Conservation (phyloP, 2,113 vertebrate genomes). For the Thymallus thymallus region DNA sequence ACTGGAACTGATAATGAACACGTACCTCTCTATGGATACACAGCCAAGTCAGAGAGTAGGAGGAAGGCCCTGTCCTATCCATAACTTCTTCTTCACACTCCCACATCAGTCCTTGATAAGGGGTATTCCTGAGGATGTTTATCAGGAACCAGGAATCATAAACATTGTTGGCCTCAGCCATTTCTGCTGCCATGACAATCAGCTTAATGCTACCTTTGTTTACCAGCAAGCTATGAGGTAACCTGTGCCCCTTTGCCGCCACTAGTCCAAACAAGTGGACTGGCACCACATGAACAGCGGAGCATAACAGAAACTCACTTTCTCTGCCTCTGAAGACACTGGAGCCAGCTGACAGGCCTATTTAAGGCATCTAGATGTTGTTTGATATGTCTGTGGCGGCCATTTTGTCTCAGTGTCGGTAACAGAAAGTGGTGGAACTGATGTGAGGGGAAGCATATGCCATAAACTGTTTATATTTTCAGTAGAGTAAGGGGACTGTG, state of each 20-base stretch:
- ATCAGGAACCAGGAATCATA: neutral
- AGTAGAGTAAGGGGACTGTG: neutral
- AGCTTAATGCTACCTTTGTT: neutral
- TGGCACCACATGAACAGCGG: neutral
- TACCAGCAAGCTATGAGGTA: neutral
- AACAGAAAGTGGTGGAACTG: neutral
- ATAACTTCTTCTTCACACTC: neutral
- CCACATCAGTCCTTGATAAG: too few species aligned
- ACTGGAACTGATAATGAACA: neutral
- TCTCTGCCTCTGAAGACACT: neutral
- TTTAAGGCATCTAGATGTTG: neutral
- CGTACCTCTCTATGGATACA: neutral
- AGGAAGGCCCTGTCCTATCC: neutral
- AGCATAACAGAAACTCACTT: neutral
- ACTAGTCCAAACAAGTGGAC: neutral
- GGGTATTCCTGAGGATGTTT: neutral
- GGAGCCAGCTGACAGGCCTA: neutral
- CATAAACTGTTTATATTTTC: neutral
- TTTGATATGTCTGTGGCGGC: neutral
- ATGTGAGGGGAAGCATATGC: neutral
- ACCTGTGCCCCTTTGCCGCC: too few species aligned
- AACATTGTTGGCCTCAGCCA: too few species aligned
- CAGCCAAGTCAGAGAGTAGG: neutral
- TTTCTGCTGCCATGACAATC: neutral
- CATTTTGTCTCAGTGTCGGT: neutral